These are phyloP conservation scores for Muscicapa striata DNA, from an alignment of 2,797 vertebrate species.

Conservation along the genomic window DNA sequence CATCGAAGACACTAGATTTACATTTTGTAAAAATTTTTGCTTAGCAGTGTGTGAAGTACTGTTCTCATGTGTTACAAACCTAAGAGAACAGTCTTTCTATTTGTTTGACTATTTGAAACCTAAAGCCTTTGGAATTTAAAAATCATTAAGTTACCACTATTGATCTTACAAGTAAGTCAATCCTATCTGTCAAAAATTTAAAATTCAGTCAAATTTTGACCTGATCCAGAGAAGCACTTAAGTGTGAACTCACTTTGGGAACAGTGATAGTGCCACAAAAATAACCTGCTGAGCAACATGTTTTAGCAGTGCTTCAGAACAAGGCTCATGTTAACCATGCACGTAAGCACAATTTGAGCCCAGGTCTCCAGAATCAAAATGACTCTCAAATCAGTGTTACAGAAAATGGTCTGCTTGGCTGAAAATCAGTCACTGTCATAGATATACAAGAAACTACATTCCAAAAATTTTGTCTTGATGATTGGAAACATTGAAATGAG, in stretches of 20 bases:
- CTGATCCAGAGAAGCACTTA: not conserved
- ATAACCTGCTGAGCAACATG: constrained; percentile 14
- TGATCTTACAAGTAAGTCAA: not conserved
- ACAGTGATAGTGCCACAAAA: constrained; percentile 1
- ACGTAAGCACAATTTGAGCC: constrained; percentile 28
- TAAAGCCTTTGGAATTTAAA: not conserved
- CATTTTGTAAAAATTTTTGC: not conserved
- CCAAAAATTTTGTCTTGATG: not conserved
- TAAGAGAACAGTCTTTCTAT: not conserved
- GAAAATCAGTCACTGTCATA: not conserved
- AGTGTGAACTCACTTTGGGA: not conserved
- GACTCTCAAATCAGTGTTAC: not conserved
- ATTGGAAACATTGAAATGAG: not conserved
- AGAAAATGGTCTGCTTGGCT: not conserved
- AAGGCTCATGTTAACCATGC: not conserved
- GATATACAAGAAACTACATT: not conserved
- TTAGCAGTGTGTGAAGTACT: not conserved
- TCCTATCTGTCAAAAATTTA: not conserved
- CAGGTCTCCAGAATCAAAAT: not conserved
- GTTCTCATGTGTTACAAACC: not conserved
- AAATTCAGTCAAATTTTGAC: not conserved
- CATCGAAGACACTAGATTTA: not conserved
- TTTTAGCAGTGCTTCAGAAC: constrained; percentile 2
- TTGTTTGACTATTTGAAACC: not conserved
- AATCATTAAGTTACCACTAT: not conserved